Evolutionary conservation across 1,140 invertebrate species (phyloP), one percentile per base, ranked within the genome.

Genomic region (Sarcophaga peregrina): DNA sequence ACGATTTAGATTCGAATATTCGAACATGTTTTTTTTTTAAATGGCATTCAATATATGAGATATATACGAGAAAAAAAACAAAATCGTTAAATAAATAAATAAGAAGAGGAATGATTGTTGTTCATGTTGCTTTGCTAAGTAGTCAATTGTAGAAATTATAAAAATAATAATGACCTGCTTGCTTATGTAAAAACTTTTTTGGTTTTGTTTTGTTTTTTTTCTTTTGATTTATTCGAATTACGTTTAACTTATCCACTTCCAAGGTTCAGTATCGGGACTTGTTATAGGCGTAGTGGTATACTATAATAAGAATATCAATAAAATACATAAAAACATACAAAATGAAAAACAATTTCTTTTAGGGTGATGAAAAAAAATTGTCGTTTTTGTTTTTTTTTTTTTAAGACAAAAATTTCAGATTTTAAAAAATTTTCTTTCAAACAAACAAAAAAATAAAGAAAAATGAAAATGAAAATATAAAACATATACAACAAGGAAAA

Each of bases 191-290:
- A n/a, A 81, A 73, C 46, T 17, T 37, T 80, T 83, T 83, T 54
- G 9, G 75, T 74, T 47, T 83, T 54, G 9, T 81, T 74, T 47
- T 46, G 10, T 17, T 84, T 84, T 80, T 74, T 73, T 17, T 84
- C 84, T 80, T 74, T 83, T 48, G 37, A 83, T 78, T 76, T 76
- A 82, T 74, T 84, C 82, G 20, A 46, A 82, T 85, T 86, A 84
- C 86, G 85, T 87, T 90, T 90, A 90, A 86, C 89, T 90, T 90
- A 90, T 90, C 95, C 95, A 96, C 92, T 95, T 95, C 95, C 95
- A 96, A 91, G 95, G 94, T 92, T 96, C 95, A 91, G 93, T 94
- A 91, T 95, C 95, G 92, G 94, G 94, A 92, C 94, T 95, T 91
- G 94, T 95, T 93, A 95, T 94, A 89, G 94, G 94, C 93, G 95